A percentile compares a stretch with the other conserved stretches of the same genome.
phyloP scores from a whole-genome alignment of 64 coral and sea anemone genomes.

The Pachyseris speciosa region DNA sequence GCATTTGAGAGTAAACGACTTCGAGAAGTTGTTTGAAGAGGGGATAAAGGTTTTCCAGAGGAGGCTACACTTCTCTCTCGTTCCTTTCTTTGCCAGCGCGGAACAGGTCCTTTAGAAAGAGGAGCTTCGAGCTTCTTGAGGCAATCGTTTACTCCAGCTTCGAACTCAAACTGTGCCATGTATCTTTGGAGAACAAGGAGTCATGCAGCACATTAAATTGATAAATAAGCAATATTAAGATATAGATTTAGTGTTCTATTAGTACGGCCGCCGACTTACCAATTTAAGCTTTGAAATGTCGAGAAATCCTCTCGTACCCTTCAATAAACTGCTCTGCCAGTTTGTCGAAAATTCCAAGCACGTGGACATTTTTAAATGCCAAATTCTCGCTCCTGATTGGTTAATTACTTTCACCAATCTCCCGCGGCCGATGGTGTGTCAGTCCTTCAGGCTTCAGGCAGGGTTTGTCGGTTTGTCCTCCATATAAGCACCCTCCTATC shows the following conservation, averaged over 20 bases:
- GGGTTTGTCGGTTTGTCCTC: too few relatives aligned
- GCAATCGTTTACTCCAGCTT: slow-evolving; percentile 65
- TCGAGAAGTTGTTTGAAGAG: slow-evolving; percentile 40
- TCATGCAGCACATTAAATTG: neutral
- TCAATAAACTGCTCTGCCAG: too few relatives aligned
- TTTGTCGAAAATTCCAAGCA: neutral
- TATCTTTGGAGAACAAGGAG: neutral
- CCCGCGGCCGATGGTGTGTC: too few relatives aligned
- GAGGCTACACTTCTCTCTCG: neutral
- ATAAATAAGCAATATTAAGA: neutral
- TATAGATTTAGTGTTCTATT: too few relatives aligned
- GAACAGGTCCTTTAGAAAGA: slow-evolving; percentile 34
- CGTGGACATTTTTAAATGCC: slow-evolving; percentile 28
- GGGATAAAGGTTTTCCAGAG: slow-evolving; percentile 41
- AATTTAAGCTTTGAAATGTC: neutral
- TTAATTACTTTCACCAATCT: too few relatives aligned
- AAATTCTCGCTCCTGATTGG: slow-evolving; percentile 15
- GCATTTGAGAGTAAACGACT: neutral
- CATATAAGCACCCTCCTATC: too few relatives aligned
- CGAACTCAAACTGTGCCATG: slow-evolving; percentile 62
- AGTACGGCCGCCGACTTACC: neutral
- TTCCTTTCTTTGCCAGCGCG: slow-evolving; percentile 76
- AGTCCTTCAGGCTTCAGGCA: too few relatives aligned
- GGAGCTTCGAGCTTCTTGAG: slow-evolving; percentile 70
- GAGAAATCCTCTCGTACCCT: too few relatives aligned